Evolutionary conservation across 1,140 invertebrate genomes (phyloP).

Genomic region (Cyclina sinensis): DNA sequence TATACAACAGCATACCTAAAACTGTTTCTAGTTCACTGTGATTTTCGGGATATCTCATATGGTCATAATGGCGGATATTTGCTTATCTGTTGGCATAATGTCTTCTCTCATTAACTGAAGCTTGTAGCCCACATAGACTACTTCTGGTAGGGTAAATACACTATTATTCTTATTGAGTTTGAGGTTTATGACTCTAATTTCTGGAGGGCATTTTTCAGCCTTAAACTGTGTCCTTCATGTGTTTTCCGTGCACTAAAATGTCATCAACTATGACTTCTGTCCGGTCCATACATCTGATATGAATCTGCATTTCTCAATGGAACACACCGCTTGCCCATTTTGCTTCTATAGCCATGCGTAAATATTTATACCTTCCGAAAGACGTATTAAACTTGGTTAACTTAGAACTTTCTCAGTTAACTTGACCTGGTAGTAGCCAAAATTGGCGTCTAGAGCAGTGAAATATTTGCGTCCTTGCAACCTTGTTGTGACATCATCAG

Average conservation of each 20-base stretch:
- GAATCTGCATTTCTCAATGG: conserved; percentile 61
- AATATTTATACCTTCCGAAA: conserved; percentile 84
- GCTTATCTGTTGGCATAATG: conserved; percentile 82
- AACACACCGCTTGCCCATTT: conserved; percentile 64
- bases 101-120: conserved; percentile 80
- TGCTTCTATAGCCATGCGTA: conserved; percentile 85
- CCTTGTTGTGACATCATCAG: too few species aligned
- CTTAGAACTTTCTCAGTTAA: conserved; percentile 82
- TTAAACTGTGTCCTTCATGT: conserved; percentile 25
- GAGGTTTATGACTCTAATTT: conserved; percentile 61
- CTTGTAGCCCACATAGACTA: conserved; percentile 84
- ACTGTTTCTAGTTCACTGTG: conserved; percentile 66
- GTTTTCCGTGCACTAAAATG: conserved; percentile 62
- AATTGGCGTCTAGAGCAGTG: too few species aligned
- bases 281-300: conserved; percentile 47
- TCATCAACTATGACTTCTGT: conserved; percentile 61
- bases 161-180: conserved; percentile 55
- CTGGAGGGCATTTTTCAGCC: conserved; percentile 64
- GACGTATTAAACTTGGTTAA: conserved; percentile 77
- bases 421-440: too few species aligned
- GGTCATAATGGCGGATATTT: conserved; percentile 80
- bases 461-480: too few species aligned
- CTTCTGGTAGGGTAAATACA: too few species aligned
- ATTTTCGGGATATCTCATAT: conserved; percentile 68
- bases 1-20: conserved; percentile 84